Percentiles rank a stretch among this genome's conserved stretches.
Conservation (phyloP, 2,888 invertebrate genomes). For the Thymelicus acteon region DNA sequence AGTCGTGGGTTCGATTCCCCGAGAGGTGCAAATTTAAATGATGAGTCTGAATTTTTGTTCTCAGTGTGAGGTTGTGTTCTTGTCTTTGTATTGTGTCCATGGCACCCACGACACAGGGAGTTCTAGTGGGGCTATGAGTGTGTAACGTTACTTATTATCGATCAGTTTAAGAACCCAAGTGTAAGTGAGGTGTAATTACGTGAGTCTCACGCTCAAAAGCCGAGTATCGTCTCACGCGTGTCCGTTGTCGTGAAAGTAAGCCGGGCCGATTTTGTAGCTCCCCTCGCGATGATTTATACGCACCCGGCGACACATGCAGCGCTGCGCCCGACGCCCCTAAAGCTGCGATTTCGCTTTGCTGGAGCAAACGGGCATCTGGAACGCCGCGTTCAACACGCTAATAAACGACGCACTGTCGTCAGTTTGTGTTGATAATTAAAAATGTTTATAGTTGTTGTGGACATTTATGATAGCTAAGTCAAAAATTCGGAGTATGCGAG, state of each 20-base stretch:
- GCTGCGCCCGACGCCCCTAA: conserved; percentile 71
- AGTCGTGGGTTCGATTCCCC: no score
- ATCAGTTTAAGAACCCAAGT: conserved; percentile 5
- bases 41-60: no score
- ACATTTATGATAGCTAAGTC: no score
- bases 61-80: no score
- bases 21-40: no score
- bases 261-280: conserved; percentile 66
- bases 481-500: no score
- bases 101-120: no score
- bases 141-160: neutral
- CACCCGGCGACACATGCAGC: conserved; percentile 81
- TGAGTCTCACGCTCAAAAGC: conserved; percentile 34
- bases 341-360: conserved; percentile 65
- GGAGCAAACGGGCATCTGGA: conserved; percentile 52
- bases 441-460: no score
- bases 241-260: conserved; percentile 70
- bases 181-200: conserved; percentile 31
- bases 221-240: conserved; percentile 50
- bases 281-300: conserved; percentile 75
- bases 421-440: neutral
- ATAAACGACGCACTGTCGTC: neutral
- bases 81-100: no score
- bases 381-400: conserved; percentile 55
- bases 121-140: no score